Evolutionary conservation across 2,888 invertebrate genomes (phyloP), one percentile per base, ranked within the genome.

Genomic region (Mythimna albipuncta): DNA sequence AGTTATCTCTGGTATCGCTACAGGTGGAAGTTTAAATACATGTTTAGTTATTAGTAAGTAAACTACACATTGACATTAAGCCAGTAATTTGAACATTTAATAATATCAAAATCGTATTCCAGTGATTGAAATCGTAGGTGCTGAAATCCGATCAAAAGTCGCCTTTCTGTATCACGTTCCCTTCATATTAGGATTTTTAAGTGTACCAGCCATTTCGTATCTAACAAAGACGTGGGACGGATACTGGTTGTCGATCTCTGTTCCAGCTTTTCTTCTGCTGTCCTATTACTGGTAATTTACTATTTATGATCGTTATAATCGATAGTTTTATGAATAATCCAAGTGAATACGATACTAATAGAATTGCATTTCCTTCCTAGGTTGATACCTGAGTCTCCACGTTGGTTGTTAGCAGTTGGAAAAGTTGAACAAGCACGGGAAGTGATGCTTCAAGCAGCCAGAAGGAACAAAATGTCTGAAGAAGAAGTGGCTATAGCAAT

Each of bases 321-420:
- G 11, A 41, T 41, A 41, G 4, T 41, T 41, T 41, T 3, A 41
- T 41, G 3, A 41, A 41, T 41, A 11, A 32, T 57, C 7, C 26
- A 16, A 57, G 26, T 13, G 21, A 26, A 6, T 16, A 55, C 26
- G 6, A 58, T 32, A 35, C 19, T 58, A 5, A 58, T 58, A 9
- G 32, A 35, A 32, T 19, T 19, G 9, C 50, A 50, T 58, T 19
- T 19, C 50, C 19, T 32, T 19, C 1, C 6, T 16, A 62, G 62
- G 62, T 26, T 62, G 44, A 62, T 62, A 44, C 62, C 62, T 9
- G 61, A 61, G 61, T 61, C 61, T 21, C 61, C 61, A 21, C 61
- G 61, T 21, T 61, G 61, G 61, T 62, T 62, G 26, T 47, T 62
- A 44, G 62, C 62, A 5, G 16, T 16, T 26, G 44, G 62, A 26